Evolutionary conservation across 1,140 invertebrate species (phyloP), one percentile per base, ranked within the genome.

Genomic region (Bombus balteatus): DNA sequence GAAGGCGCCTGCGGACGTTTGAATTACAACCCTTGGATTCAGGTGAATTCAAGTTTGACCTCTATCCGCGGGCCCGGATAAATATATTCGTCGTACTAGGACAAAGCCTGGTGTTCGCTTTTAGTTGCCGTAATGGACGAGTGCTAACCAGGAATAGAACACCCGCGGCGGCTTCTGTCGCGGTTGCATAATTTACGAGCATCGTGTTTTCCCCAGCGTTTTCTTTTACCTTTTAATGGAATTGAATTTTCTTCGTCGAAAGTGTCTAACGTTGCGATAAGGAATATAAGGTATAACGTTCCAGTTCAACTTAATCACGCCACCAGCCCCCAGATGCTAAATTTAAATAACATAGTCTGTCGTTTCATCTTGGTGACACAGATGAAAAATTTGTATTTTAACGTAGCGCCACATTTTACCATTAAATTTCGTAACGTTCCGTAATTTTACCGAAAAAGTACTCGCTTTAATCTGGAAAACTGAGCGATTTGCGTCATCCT

Each of bases 11-110:
- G 75, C 71, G 84, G 88, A 83, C 88, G 80, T 89, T 89, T 89
- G 87, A 89, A 89, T 89, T 89, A 83, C 88, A 88, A 88, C 71
- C 70, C 87, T 80, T 89, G 88, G 68, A 89, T 89, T 89, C 84
- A 86, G 84, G 65, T 76, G 84, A 75, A 89, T 89, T 86, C 88
- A 87, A 83, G 87, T 89, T 89, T 89, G 87, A 89, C 88, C 87
- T 75, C 57, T 89, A 89, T 86, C 88, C 84, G 75, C 72, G 39
- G 70, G 75, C 81, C 59, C 65, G 80, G 53, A 89, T 86, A 77
- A 62, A 89, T 88, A 89, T 89, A 83, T 89, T 70, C 76, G 57
- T 72, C 85, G 73, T 89, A 53, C 75, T 68, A 43, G 79, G 87
- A 86, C 83, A 85, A 85, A 85, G 77, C 57, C 41, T 12, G 57